Evolutionary conservation across 2,888 invertebrate species (phyloP).

Genomic region (Habrosyne pyritoides): DNA sequence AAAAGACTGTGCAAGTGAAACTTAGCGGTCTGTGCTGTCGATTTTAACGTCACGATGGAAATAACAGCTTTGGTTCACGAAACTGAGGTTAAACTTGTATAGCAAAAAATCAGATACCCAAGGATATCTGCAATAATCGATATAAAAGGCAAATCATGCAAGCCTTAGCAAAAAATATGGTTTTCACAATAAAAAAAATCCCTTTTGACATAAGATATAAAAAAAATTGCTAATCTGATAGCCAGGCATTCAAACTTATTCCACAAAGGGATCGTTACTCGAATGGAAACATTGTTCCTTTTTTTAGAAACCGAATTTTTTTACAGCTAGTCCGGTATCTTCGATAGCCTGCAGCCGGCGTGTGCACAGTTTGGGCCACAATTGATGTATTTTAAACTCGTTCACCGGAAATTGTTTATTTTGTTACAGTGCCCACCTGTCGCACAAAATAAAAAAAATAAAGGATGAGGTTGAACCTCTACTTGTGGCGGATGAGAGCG

Average conservation of each 20-base stretch:
- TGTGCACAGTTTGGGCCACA: constrained; percentile 22
- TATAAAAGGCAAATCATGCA: constrained; percentile 20
- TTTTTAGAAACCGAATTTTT: neutral
- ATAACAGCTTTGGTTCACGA: constrained; percentile 34
- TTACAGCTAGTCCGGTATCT: constrained; percentile 12
- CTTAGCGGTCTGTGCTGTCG: constrained; percentile 47
- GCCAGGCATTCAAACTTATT: neutral
- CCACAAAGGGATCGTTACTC: neutral
- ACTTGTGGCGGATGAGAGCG: constrained; percentile 12
- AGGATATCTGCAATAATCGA: constrained; percentile 22
- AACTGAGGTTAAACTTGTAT: constrained; percentile 30
- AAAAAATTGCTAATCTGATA: neutral
- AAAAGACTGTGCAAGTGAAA: constrained; percentile 50
- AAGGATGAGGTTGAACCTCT: constrained; percentile 25
- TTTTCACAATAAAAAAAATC: neutral
- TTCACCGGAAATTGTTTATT: constrained; percentile 60
- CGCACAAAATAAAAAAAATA: constrained; percentile 42
- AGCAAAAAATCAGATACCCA: constrained; percentile 27
- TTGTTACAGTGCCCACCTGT: constrained; percentile 55
- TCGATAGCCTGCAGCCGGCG: constrained; percentile 25
- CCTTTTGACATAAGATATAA: neutral
- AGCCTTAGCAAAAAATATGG: constrained; percentile 13
- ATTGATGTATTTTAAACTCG: constrained; percentile 49
- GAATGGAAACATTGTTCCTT: neutral
- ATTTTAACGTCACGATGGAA: constrained; percentile 45